Conservation (phyloP, 2,113 vertebrate species). For the Pogona vitticeps region DNA sequence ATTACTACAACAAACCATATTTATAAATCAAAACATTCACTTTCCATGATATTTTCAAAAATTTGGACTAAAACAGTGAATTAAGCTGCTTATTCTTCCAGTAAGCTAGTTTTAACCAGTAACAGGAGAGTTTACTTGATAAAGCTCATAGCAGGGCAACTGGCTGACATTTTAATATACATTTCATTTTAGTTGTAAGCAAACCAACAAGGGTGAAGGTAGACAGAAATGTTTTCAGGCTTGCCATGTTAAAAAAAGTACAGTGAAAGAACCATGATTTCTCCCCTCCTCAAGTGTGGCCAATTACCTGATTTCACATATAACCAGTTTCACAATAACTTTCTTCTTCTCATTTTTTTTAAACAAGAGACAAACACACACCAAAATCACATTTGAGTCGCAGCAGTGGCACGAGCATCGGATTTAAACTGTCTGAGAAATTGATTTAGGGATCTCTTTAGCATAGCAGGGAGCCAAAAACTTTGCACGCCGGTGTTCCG, state of each 20-base stretch:
- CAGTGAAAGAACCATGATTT: slow-evolving; percentile 39
- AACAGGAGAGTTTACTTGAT: slow-evolving; percentile 13
- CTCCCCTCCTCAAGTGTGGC: slow-evolving; percentile 18
- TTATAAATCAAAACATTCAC: neutral
- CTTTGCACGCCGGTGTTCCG: slow-evolving; percentile 38
- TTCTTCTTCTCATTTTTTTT: neutral
- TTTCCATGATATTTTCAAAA: slow-evolving; percentile 25
- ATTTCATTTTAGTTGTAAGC: slow-evolving; percentile 19
- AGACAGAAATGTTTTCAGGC: slow-evolving; percentile 42
- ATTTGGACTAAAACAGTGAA: slow-evolving; percentile 24
- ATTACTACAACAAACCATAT: slow-evolving; percentile 17
- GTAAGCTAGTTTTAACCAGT: neutral
- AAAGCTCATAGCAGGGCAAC: accelerated
- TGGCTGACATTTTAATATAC: neutral
- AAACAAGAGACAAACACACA: neutral
- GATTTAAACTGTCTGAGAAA: slow-evolving; percentile 48
- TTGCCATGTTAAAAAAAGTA: slow-evolving; percentile 39
- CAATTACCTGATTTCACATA: slow-evolving; percentile 30
- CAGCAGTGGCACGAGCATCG: slow-evolving; percentile 41
- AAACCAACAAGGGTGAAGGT: slow-evolving; percentile 44
- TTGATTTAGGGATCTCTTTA: slow-evolving; percentile 44
- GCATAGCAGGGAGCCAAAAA: slow-evolving; percentile 52
- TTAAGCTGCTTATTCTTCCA: neutral
- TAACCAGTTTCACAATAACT: neutral
- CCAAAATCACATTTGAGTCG: slow-evolving; percentile 35